These are phyloP conservation scores for Amiota minor DNA, from an alignment of 2,888 invertebrate species.

Conservation along the genomic window DNA sequence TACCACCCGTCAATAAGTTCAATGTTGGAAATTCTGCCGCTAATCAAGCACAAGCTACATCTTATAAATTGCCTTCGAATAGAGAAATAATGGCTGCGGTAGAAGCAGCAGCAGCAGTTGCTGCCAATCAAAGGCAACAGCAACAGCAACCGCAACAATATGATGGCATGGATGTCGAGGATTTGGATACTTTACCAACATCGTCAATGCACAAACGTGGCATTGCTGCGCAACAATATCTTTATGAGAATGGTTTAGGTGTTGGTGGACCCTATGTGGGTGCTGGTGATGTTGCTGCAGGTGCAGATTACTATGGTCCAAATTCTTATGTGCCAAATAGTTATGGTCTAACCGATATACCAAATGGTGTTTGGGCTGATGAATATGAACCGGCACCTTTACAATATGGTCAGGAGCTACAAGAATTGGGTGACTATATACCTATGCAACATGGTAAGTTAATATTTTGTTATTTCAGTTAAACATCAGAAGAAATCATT, in stretches of 20 bases:
- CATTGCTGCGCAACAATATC: constrained; percentile 63
- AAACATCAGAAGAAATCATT: neutral
- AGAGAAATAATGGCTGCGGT: constrained; percentile 68
- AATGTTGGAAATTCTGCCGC: constrained; percentile 28
- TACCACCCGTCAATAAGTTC: constrained; percentile 46
- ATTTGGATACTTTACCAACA: constrained; percentile 52
- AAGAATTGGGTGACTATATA: constrained; percentile 70
- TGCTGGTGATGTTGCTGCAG: neutral
- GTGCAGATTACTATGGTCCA: constrained; percentile 31
- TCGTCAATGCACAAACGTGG: constrained; percentile 70
- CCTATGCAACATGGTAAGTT: constrained; percentile 61
- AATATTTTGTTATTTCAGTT: neutral
- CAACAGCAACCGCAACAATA: constrained; percentile 49
- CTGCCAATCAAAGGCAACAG: constrained; percentile 57
- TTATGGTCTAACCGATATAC: constrained; percentile 54
- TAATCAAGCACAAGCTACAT: constrained; percentile 41
- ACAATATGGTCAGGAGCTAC: constrained; percentile 62
- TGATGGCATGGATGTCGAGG: constrained; percentile 28
- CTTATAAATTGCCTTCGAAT: constrained; percentile 59
- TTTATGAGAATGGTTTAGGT: constrained; percentile 37
- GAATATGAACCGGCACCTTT: constrained; percentile 67
- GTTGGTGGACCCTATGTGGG: constrained; percentile 21
- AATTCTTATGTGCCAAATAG: constrained; percentile 49
- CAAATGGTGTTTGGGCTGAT: constrained; percentile 69
- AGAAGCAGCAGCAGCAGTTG: constrained; percentile 66